Base-by-base conservation (phyloP, 2,797 vertebrate genomes). In the Synanceia verrucosa region DNA sequence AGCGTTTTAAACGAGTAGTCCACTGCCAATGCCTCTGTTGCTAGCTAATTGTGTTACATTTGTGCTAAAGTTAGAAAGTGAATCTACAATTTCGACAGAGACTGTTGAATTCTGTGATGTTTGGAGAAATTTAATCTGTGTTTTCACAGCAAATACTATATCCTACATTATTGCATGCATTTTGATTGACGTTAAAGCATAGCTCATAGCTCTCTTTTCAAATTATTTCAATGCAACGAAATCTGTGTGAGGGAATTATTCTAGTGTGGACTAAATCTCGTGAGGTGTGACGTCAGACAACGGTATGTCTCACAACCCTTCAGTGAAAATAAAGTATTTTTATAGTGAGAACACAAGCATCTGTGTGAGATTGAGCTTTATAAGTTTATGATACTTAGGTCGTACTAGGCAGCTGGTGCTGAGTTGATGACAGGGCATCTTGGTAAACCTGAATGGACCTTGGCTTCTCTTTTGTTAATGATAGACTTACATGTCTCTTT, bases 381-480 rank as follows among this genome's bases (percentile, higher is more conserved):
- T 50, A 16, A 6, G 4, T 59, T 71, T 7, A 33, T 64, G 26
- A 46, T 52, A 52, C 29, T 16, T 29, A 5, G 33, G 16, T 43
- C 58, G 19, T 28, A n/a, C 3, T 18, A 50, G 12, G 24, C 16
- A 37, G 16, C 13, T 26, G 28, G 26, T 48, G 18, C 33, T 36
- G 10, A 50, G 28, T 34, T 70, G 50, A 76, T 76, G 60, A 73
- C 57, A 3, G 12, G 18, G 31, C 70, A 62, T 16, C 4, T 8
- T 52, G 5, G 51, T 14, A 48, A 62, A 70, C 26, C 16, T 67
- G 19, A 78, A 9, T 55, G 64, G 39, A 82, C 78, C 6, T 73
- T 73, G 68, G 4, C 19, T 55, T 53, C 33, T 37, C 1, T 44
- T 26, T 23, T 59, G 66, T 70, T 64, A 19, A 61, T 19, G 72